Evolutionary conservation across 2,797 vertebrate species (phyloP).

Genomic region (Hypotaenidia philippensis): DNA sequence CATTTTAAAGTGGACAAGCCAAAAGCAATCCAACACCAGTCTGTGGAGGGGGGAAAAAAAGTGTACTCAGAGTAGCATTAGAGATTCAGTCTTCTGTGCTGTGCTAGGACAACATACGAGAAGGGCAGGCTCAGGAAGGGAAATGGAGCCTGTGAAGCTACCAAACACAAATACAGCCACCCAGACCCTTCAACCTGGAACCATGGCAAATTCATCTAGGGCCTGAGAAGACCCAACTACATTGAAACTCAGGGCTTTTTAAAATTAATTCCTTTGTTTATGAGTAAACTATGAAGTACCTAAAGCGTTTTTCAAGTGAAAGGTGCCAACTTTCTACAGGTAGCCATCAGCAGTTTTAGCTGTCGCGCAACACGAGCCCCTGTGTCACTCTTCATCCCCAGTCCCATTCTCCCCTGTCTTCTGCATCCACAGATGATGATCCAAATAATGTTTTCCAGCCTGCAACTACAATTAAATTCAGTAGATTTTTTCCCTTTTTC

Average conservation of each 20-base stretch:
- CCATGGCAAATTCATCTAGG: not conserved
- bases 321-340: not conserved
- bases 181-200: not conserved
- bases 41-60: not conserved
- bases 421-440: not conserved
- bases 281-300: not conserved
- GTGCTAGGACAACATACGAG: not conserved
- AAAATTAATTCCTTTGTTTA: not conserved
- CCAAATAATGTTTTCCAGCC: conserved; percentile 18
- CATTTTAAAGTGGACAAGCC: not conserved
- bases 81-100: not conserved
- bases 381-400: not conserved
- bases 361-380: not conserved
- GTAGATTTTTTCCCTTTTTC: not conserved
- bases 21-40: not conserved
- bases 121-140: not conserved
- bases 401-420: not conserved
- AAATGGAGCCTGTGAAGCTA: not conserved
- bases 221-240: not conserved
- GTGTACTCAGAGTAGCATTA: not conserved
- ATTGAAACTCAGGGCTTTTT: not conserved
- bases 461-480: not conserved
- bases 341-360: not conserved
- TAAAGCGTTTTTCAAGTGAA: not conserved
- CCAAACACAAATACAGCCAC: not conserved